A percentile compares a stretch with the other conserved stretches of the same genome.
Conservation (phyloP, 1,140 invertebrate genomes). For the Pentalonia nigronervosa region DNA sequence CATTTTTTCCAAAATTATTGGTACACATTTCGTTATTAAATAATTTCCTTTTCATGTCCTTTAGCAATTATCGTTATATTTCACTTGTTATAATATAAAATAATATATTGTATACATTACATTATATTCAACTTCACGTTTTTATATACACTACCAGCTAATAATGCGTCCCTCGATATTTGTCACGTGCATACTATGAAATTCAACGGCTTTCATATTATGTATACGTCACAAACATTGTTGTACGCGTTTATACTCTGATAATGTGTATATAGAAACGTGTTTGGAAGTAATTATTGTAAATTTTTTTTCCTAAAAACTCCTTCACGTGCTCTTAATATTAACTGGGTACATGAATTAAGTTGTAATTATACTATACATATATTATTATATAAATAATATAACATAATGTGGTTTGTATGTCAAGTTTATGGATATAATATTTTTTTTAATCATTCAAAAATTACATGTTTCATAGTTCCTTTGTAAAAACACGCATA, state of each 20-base stretch:
- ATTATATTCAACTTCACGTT: background rate
- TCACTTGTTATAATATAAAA: background rate
- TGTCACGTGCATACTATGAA: background rate
- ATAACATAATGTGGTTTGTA: background rate
- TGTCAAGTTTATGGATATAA: background rate
- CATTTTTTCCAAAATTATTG: background rate
- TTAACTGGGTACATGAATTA: background rate
- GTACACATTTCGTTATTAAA: background rate
- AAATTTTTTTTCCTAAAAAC: background rate
- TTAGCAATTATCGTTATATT: background rate
- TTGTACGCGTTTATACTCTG: background rate
- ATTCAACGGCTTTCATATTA: conserved; percentile 4
- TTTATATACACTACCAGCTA: background rate
- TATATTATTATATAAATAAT: background rate
- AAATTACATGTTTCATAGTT: background rate
- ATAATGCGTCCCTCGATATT: conserved; percentile 1
- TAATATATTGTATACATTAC: background rate
- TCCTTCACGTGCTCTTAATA: background rate
- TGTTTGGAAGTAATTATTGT: conserved; percentile 11
- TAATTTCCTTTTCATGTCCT: background rate
- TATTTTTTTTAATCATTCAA: conserved; percentile 2
- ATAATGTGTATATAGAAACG: background rate
- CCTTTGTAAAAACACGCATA: background rate
- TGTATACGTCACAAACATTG: background rate
- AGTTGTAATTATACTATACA: background rate